Base-by-base conservation (phyloP, 2,797 vertebrate species). In the Gallinago solitaria region DNA sequence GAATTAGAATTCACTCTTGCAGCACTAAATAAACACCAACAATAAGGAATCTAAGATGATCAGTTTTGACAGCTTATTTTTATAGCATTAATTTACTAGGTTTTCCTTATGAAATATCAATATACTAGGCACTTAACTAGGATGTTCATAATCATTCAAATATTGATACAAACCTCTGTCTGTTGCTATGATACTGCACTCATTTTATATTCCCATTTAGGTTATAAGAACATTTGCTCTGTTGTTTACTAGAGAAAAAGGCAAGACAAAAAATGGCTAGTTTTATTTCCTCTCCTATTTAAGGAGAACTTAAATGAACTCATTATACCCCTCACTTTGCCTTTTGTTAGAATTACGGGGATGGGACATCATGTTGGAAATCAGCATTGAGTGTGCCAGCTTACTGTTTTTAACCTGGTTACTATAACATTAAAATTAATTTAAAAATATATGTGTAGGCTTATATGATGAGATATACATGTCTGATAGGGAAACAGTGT, bases 111-210 rank as follows among this genome's bases (percentile, higher is more conserved):
- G 61, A 94, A 87, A 63, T 86, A 88, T 64, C 76, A 83, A 47
- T 47, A 51, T 16, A 14, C 47, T 82, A 75, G 28, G 11, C 41
- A 93, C 37, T 81, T 90, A 92, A 79, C 71, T 75, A 75, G 43
- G 53, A 59, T 81, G 15, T 87, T 95, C 81, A 64, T 70, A 92
- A 51, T 83, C 50, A 32, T 30, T 88, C 78, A 93, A 90, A 96
- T 93, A 96, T 70, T 76, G 94, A 93, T 68, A 95, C 88, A 96
- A 86, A 94, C 37, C 64, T 87, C 67, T 90, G 68, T 79, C 90
- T 88, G 93, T 95, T 91, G 89, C 86, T 96, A 91, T 95, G 89
- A 94, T 89, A 96, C 87, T 94, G 41, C n/a, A 85, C 57, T 70
- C 37, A 5, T 83, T 83, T 91, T 90, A 87, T 80, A 93, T 91